Evolutionary conservation across 1,140 invertebrate genomes (phyloP).

Genomic region (Drosophila repletoides): DNA sequence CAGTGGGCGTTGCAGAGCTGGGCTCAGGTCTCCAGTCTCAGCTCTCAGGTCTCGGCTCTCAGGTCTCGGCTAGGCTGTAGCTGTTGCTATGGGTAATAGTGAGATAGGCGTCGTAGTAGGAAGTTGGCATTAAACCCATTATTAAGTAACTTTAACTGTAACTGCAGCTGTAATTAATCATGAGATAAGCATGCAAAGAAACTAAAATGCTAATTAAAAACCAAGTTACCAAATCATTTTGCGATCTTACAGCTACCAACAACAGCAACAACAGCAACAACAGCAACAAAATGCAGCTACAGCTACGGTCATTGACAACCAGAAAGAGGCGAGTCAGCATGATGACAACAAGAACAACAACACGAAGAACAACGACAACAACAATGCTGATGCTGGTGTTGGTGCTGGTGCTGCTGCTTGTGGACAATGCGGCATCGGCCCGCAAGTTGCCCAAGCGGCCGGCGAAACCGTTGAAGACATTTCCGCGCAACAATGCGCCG

Average conservation of each 20-base stretch:
- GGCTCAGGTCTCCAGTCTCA: not conserved
- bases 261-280: conserved; percentile 7
- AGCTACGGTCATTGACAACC: conserved; percentile 70
- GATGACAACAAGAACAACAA: conserved; percentile 33
- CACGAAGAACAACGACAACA: conserved; percentile 14
- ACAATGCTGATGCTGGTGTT: conserved; percentile 46
- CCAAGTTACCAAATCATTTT: conserved; percentile 62
- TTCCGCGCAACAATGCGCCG: conserved; percentile 77
- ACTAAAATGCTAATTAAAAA: conserved; percentile 74
- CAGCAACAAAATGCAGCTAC: conserved; percentile 59
- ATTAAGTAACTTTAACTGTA: conserved; percentile 74
- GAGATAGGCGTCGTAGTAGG: not conserved
- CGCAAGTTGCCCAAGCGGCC: conserved; percentile 79
- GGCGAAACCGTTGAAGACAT: conserved; percentile 80
- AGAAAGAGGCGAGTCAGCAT: conserved; percentile 64
- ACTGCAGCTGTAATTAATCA: conserved; percentile 70
- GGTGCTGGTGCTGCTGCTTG: conserved; percentile 41
- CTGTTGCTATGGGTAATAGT: not conserved
- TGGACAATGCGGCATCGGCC: conserved; percentile 61
- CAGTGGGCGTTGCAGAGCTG: conserved; percentile 55
- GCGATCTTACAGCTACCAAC: conserved; percentile 34
- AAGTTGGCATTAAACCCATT: conserved; percentile 58
- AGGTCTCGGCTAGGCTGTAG: not conserved
- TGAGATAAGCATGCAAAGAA: conserved; percentile 62
- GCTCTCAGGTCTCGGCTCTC: not conserved